Evolutionary conservation across 2,797 vertebrate species (phyloP).

Genomic region (Hyperoplus immaculatus): DNA sequence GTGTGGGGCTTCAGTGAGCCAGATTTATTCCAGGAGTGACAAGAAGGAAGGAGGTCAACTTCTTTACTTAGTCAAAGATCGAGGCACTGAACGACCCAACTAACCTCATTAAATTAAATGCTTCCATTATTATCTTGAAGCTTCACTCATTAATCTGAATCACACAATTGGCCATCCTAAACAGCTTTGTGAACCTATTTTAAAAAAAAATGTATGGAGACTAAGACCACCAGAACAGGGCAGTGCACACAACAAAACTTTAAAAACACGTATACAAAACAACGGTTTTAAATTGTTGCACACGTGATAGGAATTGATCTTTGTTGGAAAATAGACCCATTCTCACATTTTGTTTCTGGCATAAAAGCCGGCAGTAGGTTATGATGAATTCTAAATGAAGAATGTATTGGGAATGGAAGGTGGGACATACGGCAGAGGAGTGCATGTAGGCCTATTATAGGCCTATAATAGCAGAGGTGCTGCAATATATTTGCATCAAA

Average conservation of each 20-base stretch:
- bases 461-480: slow-evolving; percentile 35
- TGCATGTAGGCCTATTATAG: slow-evolving; percentile 44
- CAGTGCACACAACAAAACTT: slow-evolving; percentile 12
- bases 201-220: neutral
- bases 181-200: neutral
- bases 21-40: slow-evolving; percentile 5
- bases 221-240: neutral
- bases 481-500: slow-evolving; percentile 57
- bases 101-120: slow-evolving; percentile 2
- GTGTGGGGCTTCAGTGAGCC: neutral
- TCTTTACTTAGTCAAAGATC: neutral
- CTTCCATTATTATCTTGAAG: slow-evolving; percentile 11
- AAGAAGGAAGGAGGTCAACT: slow-evolving; percentile 2
- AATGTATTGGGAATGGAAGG: slow-evolving; percentile 30
- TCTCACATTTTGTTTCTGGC: slow-evolving; percentile 50
- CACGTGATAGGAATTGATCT: slow-evolving; percentile 28
- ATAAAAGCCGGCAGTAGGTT: slow-evolving; percentile 35
- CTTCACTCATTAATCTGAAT: neutral
- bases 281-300: slow-evolving; percentile 26
- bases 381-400: slow-evolving; percentile 36
- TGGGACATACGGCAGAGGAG: slow-evolving; percentile 36
- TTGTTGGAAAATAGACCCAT: slow-evolving; percentile 12
- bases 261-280: slow-evolving; percentile 6
- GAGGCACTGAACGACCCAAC: neutral
- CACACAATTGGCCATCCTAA: neutral